Base-by-base conservation (phyloP, 2,113 vertebrate species). In the Lepus timidus region DNA sequence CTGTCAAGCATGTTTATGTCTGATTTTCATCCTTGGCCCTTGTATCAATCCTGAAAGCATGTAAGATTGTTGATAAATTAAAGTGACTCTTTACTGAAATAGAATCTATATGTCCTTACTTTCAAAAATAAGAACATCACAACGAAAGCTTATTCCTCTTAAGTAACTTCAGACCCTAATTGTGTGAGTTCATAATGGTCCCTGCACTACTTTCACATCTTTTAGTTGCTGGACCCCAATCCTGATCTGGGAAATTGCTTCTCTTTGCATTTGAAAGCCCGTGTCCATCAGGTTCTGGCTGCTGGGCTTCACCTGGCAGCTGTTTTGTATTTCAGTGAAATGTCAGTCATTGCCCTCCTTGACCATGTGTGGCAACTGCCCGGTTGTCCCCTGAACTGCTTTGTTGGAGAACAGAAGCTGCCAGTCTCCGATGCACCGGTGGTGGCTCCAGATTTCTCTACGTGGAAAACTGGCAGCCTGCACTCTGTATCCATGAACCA, bases 21-120 rank as follows among this genome's bases (percentile, higher is more conserved):
- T 93, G 70, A 95, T 88, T 88, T 97, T 95, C 91, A 73, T 92
- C 39, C 85, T 79, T 90, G 74, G 58, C 64, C 36, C 97, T 90
- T 74, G 95, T 58, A 88, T 22, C 94, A 95, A 95, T 88, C 64
- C 82, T 90, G 14, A 61, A 88, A 88, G 76, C 67, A 87, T 6
- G 25, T 31, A 73, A 88, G 73, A 67, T 71, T 29, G 20, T 74
- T 58, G 87, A 65, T 88, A 93, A 89, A 80, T 75, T 88, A 82
- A 94, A 88, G 14, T 71, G 61, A 79, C 20, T 94, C 78, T 91
- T 68, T 13, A 67, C 10, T 68, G 74, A 88, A 64, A 92, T 29
- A 62, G 55, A 88, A 44, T 74, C 73, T 83, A 0, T 80, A 65
- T 85, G 49, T 73, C 9, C 52, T 88, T 85, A 44, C 2, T 39